phyloP scores from a whole-genome alignment of 2,888 invertebrate genomes.

The Odontocerum albicorne region DNA sequence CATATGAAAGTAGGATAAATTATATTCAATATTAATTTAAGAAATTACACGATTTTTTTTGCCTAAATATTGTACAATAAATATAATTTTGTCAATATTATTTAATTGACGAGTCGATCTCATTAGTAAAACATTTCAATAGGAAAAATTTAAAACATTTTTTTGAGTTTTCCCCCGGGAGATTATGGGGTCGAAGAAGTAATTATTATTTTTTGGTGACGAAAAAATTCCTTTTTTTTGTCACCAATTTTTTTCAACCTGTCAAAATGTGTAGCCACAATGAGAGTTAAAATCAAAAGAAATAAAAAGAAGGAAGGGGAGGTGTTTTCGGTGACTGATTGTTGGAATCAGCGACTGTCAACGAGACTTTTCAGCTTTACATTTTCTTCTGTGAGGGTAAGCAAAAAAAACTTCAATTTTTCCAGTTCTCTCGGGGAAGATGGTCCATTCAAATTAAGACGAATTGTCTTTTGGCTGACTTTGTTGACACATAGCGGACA shows the following conservation, averaged over 20 bases:
- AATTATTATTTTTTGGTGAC: slow-evolving; percentile 13
- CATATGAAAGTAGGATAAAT: too few species aligned
- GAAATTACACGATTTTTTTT: too few species aligned
- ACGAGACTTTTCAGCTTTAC: slow-evolving; percentile 23
- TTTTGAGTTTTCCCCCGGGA: not conserved
- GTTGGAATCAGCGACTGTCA: slow-evolving; percentile 35
- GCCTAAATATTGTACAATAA: too few species aligned
- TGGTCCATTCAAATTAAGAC: slow-evolving; percentile 36
- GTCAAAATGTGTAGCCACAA: slow-evolving; percentile 19
- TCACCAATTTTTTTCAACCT: slow-evolving; percentile 13
- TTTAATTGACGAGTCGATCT: too few species aligned
- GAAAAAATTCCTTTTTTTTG: slow-evolving; percentile 12
- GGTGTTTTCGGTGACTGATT: slow-evolving; percentile 33
- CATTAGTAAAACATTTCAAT: too few species aligned
- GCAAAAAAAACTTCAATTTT: slow-evolving; percentile 30
- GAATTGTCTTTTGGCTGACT: slow-evolving; percentile 31
- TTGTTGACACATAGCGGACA: slow-evolving; percentile 32
- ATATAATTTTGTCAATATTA: too few species aligned
- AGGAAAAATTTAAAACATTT: not conserved
- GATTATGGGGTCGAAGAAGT: slow-evolving; percentile 5
- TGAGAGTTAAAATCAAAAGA: slow-evolving; percentile 26
- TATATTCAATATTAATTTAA: too few species aligned
- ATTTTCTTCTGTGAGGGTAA: slow-evolving; percentile 8
- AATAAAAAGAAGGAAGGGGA: slow-evolving; percentile 15
- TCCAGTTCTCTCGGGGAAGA: slow-evolving; percentile 21